phyloP scores from a whole-genome alignment of 2,888 invertebrate species.

The Amphipyra berbera region DNA sequence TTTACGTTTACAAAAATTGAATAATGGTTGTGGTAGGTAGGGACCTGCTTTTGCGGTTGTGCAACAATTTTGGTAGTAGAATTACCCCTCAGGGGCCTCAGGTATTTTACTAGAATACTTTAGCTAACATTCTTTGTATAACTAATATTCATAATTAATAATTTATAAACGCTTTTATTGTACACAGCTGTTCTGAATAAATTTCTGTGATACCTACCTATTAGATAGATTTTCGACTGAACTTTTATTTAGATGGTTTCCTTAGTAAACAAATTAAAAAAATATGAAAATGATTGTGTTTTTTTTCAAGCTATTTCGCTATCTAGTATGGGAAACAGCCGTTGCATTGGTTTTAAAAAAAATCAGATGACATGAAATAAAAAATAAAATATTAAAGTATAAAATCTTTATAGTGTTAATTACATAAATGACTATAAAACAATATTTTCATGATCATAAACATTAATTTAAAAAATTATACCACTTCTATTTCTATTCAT shows the following conservation, averaged over 20 bases:
- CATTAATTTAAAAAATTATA: no score
- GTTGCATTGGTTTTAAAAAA: no score
- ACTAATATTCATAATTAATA: no score
- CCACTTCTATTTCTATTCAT: no score
- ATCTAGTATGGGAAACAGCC: background rate
- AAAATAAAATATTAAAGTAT: background rate
- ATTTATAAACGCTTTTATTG: background rate
- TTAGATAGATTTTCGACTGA: slow-evolving; percentile 42
- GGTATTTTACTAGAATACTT: no score
- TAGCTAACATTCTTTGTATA: no score
- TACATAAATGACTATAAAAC: slow-evolving; percentile 48
- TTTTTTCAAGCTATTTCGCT: slow-evolving; percentile 1
- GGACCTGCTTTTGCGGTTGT: no score
- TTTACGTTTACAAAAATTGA: no score
- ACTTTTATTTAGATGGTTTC: slow-evolving; percentile 2
- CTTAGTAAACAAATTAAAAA: slow-evolving; percentile 23
- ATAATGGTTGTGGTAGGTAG: no score
- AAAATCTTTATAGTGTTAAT: slow-evolving; percentile 25
- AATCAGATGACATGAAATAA: background rate
- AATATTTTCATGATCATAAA: slow-evolving; percentile 6
- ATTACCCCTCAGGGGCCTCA: no score
- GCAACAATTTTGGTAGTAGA: no score
- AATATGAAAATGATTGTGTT: slow-evolving; percentile 5
- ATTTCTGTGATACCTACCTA: slow-evolving; percentile 62
- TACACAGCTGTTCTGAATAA: slow-evolving; percentile 24